These are phyloP conservation scores for Ligdia adustata DNA, from an alignment of 2,888 invertebrate species.

Conservation along the genomic window DNA sequence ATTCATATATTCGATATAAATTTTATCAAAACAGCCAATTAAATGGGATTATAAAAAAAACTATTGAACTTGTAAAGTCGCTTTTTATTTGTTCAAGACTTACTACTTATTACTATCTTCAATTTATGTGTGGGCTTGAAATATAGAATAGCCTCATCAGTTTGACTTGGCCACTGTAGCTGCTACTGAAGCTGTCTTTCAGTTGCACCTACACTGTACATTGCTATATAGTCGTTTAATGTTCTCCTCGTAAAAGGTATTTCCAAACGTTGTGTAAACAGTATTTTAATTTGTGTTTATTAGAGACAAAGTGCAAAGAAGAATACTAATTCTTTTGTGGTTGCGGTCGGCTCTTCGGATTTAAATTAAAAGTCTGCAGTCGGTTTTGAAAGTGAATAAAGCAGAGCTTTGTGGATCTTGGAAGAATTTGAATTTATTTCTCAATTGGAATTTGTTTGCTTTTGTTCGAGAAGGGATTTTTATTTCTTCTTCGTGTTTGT, in stretches of 20 bases:
- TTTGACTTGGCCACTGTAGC: too few species aligned
- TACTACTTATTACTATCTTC: too few species aligned
- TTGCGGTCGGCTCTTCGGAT: constrained; percentile 11
- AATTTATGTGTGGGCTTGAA: too few species aligned
- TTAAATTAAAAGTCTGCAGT: constrained; percentile 19
- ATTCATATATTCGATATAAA: too few species aligned
- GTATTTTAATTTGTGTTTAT: constrained; percentile 30
- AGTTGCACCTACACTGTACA: too few species aligned
- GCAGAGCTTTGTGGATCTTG: constrained; percentile 16
- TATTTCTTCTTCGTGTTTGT: constrained; percentile 17
- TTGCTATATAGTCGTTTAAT: too few species aligned
- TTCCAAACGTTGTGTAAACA: constrained; percentile 22
- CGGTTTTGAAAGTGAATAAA: constrained; percentile 19
- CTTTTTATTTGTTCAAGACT: too few species aligned
- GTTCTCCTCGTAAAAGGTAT: constrained; percentile 17
- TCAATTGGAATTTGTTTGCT: constrained; percentile 7
- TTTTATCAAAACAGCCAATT: too few species aligned
- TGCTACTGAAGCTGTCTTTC: too few species aligned
- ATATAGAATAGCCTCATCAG: too few species aligned
- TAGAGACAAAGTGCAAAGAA: constrained; percentile 10
- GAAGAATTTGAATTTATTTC: constrained; percentile 17
- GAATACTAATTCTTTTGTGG: constrained; percentile 25
- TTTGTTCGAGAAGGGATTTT: constrained; percentile 34
- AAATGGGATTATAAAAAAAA: too few species aligned
- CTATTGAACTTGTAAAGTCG: too few species aligned